Evolutionary conservation across 2,113 vertebrate genomes (phyloP).

Genomic region (Ciconia boyciana): DNA sequence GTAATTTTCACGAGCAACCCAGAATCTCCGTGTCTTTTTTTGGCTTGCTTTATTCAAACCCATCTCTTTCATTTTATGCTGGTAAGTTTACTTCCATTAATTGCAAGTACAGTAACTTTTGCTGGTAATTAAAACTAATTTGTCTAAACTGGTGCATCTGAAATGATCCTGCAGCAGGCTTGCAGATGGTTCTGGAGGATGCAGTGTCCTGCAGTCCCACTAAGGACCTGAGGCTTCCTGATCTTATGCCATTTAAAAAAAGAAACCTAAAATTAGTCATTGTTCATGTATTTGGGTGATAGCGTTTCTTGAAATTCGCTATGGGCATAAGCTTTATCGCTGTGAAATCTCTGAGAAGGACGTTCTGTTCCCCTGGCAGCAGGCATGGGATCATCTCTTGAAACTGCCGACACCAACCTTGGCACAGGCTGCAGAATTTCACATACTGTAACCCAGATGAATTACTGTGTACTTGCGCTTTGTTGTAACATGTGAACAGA

Average conservation of each 20-base stretch:
- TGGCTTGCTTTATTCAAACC: not conserved
- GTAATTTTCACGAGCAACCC: not conserved
- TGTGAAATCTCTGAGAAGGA: conserved; percentile 38
- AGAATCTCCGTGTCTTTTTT: not conserved
- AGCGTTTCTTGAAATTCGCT: not conserved
- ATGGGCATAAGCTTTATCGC: not conserved
- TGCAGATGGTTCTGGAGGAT: not conserved
- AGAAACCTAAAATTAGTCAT: not conserved
- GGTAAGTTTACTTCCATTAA: not conserved
- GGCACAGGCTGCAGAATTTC: conserved; percentile 55
- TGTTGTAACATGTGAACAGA: conserved; percentile 25
- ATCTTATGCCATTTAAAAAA: not conserved
- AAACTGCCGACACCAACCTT: conserved; percentile 40
- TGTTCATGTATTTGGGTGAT: conserved; percentile 12
- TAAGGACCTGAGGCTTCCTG: not conserved
- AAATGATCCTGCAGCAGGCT: not conserved
- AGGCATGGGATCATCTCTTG: conserved; percentile 48
- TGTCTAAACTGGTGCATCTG: not conserved
- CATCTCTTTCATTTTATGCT: not conserved
- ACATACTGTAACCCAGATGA: conserved; percentile 55
- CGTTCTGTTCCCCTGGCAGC: conserved; percentile 66
- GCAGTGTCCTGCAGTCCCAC: not conserved
- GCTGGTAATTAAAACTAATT: not conserved
- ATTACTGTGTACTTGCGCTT: conserved; percentile 26
- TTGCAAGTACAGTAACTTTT: not conserved